Percentiles rank a stretch among this genome's conserved stretches.
Conservation (phyloP, 64 coral and sea anemone species). For the Catalaphyllia jardinei region DNA sequence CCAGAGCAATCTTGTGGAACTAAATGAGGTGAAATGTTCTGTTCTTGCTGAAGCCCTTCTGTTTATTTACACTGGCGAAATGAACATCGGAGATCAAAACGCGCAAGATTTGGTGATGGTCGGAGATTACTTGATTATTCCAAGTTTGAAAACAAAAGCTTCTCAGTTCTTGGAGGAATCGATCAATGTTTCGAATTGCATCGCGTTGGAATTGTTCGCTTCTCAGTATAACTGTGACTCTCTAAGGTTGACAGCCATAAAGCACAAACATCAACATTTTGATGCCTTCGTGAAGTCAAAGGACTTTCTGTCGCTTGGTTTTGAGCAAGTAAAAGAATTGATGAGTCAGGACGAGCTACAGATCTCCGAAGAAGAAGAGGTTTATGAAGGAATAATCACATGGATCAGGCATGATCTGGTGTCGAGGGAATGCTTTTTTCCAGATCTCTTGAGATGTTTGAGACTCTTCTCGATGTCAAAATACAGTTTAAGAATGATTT, state of each 20-base stretch:
- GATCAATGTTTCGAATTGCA: constrained; percentile 34
- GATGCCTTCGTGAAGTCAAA: constrained; percentile 5
- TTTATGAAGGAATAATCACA: constrained; percentile 19
- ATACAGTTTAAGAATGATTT: neutral
- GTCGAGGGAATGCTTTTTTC: constrained; percentile 30
- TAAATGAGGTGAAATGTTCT: constrained; percentile 20
- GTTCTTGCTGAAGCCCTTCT: constrained; percentile 17
- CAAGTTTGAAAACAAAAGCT: constrained; percentile 54
- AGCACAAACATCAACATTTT: constrained; percentile 17
- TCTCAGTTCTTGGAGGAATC: neutral
- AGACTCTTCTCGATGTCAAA: constrained; percentile 66
- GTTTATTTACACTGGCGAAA: constrained; percentile 61
- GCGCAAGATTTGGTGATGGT: constrained; percentile 41
- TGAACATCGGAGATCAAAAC: neutral
- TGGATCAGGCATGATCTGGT: constrained; percentile 60
- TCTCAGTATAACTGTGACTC: constrained; percentile 26
- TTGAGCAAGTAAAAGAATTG: constrained; percentile 3
- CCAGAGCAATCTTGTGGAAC: neutral
- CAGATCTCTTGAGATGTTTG: constrained; percentile 32
- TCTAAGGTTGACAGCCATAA: constrained; percentile 1
- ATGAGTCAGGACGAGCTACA: constrained; percentile 45
- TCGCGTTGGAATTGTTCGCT: constrained; percentile 35
- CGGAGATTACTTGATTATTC: constrained; percentile 65
- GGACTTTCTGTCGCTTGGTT: constrained; percentile 34
- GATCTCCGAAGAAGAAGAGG: constrained; percentile 56